Percentiles rank a stretch among this genome's conserved stretches.
Conservation (phyloP, 1,140 invertebrate species). For the Homalodisca vitripennis region DNA sequence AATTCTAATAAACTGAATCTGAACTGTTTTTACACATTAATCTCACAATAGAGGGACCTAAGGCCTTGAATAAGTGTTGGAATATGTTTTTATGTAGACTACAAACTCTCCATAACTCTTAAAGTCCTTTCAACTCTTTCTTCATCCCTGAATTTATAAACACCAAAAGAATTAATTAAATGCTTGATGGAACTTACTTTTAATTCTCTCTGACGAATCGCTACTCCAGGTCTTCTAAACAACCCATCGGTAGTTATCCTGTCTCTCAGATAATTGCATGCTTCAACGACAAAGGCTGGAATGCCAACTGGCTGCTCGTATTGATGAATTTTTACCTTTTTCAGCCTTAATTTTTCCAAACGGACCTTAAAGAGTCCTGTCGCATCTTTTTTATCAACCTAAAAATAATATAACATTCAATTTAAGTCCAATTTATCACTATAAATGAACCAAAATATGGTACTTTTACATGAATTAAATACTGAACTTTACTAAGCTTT, state of each 20-base stretch:
- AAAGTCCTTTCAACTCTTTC: not conserved
- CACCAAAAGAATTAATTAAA: not conserved
- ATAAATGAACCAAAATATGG: not conserved
- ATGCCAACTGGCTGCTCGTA: slow-evolving; percentile 61
- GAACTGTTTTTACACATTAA: not conserved
- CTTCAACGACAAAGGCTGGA: slow-evolving; percentile 72
- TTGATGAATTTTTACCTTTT: slow-evolving; percentile 57
- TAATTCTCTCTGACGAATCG: slow-evolving; percentile 74
- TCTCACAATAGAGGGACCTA: not conserved
- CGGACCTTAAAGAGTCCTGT: slow-evolving; percentile 57
- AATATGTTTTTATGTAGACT: not conserved
- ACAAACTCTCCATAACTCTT: not conserved
- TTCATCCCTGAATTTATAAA: not conserved
- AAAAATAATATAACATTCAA: not conserved
- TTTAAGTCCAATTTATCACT: not conserved
- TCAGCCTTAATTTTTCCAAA: slow-evolving; percentile 57
- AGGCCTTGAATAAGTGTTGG: too few relatives aligned
- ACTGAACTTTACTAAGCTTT: not conserved
- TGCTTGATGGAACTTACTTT: slow-evolving; percentile 52
- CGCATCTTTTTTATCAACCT: slow-evolving; percentile 10
- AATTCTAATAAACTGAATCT: not conserved
- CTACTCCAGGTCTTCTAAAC: slow-evolving; percentile 82
- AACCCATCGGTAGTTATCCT: slow-evolving; percentile 73
- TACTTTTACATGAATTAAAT: not conserved
- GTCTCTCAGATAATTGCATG: slow-evolving; percentile 63